A percentile compares a stretch with the other conserved stretches of the same genome.
These are phyloP conservation scores for Diadema setosum DNA, from an alignment of 35 echinoderm and acorn worm genomes.

Conservation along the genomic window DNA sequence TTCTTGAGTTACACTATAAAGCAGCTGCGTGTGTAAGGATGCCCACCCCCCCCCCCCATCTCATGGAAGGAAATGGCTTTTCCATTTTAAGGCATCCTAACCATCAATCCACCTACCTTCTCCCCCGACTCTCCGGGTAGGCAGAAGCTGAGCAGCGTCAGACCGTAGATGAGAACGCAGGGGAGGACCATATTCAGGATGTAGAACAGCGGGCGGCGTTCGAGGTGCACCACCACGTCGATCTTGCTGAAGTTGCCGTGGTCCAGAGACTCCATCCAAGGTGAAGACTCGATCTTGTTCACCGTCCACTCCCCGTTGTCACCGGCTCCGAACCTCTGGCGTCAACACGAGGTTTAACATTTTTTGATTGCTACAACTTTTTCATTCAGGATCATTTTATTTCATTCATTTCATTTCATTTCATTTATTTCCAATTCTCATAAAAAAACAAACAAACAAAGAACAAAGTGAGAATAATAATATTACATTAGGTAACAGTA, in stretches of 20 bases:
- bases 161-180: conserved; percentile 58
- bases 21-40: no score
- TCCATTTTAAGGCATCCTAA: no score
- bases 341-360: background rate
- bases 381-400: background rate
- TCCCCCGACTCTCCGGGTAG: conserved; percentile 80
- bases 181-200: conserved; percentile 73
- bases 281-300: background rate
- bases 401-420: background rate
- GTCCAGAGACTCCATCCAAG: background rate
- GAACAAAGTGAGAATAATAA: no score
- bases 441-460: no score
- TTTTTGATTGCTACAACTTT: background rate
- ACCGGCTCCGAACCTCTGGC: background rate
- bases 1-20: no score
- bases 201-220: conserved; percentile 66
- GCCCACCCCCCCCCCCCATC: no score
- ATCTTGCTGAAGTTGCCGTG: conserved; percentile 42
- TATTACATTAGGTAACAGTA: no score
- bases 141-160: conserved; percentile 71
- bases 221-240: background rate
- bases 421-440: no score
- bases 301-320: conserved; percentile 49
- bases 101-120: conserved; percentile 35
- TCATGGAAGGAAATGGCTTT: no score